A percentile compares a stretch with the other conserved stretches of the same genome.
phyloP scores from a whole-genome alignment of 1,140 invertebrate genomes.

The Trichogramma pretiosum region DNA sequence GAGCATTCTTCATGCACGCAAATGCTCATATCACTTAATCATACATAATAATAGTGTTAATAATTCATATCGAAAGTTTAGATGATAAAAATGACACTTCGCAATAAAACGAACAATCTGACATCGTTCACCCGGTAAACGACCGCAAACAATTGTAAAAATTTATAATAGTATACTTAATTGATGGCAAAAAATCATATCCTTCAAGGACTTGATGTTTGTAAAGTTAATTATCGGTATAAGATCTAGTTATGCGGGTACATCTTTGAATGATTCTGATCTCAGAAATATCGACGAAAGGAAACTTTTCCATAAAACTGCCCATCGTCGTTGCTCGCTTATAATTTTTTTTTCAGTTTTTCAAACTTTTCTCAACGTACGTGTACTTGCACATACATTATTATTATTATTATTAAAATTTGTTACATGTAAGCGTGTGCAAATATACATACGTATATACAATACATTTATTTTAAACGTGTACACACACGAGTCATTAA shows the following conservation, averaged over 20 bases:
- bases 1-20: no score
- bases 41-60: no score
- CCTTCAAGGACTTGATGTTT: conserved; percentile 25
- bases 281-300: conserved; percentile 16
- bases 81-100: no score
- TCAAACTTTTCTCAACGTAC: conserved; percentile 29
- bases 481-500: no score
- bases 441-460: neutral
- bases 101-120: no score
- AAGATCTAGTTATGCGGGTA: conserved; percentile 25
- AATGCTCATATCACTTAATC: no score
- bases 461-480: no score
- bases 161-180: conserved; percentile 32
- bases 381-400: neutral
- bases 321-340: conserved; percentile 19
- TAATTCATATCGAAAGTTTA: no score
- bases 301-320: conserved; percentile 13
- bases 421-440: neutral
- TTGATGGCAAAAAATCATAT: conserved; percentile 33
- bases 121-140: conserved; percentile 3
- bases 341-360: no score
- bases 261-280: conserved; percentile 17
- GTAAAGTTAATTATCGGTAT: no score
- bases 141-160: conserved; percentile 34
- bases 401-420: no score